Base-by-base conservation (phyloP, 2,797 vertebrate genomes). In the Morus bassanus region DNA sequence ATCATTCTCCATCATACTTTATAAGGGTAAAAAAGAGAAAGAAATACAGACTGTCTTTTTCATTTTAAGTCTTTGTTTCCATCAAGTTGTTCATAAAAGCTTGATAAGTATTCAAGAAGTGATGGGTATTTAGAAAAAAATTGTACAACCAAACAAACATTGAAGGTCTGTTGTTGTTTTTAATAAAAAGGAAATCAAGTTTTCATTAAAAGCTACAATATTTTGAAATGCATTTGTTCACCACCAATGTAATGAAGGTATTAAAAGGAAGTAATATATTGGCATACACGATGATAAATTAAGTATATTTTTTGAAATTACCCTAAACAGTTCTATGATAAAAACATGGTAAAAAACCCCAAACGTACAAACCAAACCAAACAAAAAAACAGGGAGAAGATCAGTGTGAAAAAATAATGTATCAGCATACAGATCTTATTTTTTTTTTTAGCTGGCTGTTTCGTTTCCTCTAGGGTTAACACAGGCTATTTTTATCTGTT, bases 1-100 rank as follows among this genome's bases (percentile, higher is more conserved):
- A 90, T 56, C 35, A n/a, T n/a, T 89, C 37, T 83, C 18, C 0
- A 4, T 69, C 77, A 22, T 61, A 69, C 1, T 37, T 60, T 72
- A 45, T 23, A 92, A 45, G 48, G 11, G 18, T 60, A 59, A 88
- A 89, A 89, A 50, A 67, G 27, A 75, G 43, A 73, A 16, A 83
- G n/a, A 85, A 72, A 89, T 30, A 33, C 5, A 65, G 19, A 54
- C 19, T 72, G 35, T 37, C 48, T 69, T 64, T 87, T 93, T 75
- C 28, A 84, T 78, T 95, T 94, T 68, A 69, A 78, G 35, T 73
- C 46, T 79, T 95, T 56, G 45, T 76, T 92, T 95, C 53, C 35
- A 84, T 67, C 31, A 89, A 77, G 69, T 41, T 90, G 6, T 82
- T 93, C n/a, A 6, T 53, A 67, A 54, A 74, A 74, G 22, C 18